Evolutionary conservation across 2,888 invertebrate species (phyloP).

Genomic region (Zhengitettix transpicula): DNA sequence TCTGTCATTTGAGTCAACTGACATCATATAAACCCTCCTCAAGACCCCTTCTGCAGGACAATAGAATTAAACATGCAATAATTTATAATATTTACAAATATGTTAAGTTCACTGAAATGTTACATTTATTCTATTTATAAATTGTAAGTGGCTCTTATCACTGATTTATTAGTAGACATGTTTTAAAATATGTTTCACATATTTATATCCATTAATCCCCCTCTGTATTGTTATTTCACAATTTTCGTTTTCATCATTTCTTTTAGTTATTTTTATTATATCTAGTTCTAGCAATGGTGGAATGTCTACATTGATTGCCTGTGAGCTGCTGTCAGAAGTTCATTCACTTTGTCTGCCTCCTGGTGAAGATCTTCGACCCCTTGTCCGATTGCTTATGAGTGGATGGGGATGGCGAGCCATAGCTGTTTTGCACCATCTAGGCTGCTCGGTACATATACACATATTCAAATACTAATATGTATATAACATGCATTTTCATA

Average conservation of each 20-base stretch:
- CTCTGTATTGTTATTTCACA: not conserved
- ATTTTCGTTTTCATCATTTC: constrained; percentile 24
- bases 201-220: not conserved
- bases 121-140: no score
- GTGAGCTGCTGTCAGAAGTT: constrained; percentile 44
- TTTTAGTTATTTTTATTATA: not conserved
- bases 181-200: no score
- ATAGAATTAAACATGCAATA: no score
- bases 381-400: constrained; percentile 36
- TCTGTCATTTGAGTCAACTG: no score
- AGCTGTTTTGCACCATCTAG: constrained; percentile 36
- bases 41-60: no score
- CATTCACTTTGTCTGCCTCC: constrained; percentile 29
- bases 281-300: constrained; percentile 27
- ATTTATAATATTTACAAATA: no score
- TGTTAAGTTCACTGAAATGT: no score
- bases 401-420: constrained; percentile 46
- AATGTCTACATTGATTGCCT: constrained; percentile 42
- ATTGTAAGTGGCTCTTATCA: no score
- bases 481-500: not conserved
- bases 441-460: constrained; percentile 19
- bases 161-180: no score
- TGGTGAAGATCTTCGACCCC: constrained; percentile 24
- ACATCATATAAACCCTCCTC: no score
- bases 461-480: not conserved